Base-by-base conservation (phyloP, 64 coral and sea anemone species). In the Pachyseris speciosa region DNA sequence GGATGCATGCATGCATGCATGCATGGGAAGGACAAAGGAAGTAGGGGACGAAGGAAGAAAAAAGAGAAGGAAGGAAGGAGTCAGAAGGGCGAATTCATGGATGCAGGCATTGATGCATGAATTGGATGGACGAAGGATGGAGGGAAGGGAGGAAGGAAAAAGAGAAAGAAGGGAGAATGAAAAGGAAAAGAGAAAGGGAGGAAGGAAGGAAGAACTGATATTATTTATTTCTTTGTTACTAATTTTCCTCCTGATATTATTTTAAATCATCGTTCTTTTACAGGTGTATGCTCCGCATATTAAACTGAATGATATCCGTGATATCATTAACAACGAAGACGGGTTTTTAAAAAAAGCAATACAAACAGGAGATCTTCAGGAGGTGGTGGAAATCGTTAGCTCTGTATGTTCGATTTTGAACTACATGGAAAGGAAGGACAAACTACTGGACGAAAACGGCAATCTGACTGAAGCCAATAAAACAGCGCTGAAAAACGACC, bases 361-460 rank as follows among this genome's bases (percentile, higher is more conserved):
- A 6, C 26, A 36, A 33, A 58, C 20, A 12, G 77, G 77, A 12
- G n/a, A 81, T 22, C 20, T 81, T 6, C 51, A 42, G 17, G n/a
- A 63, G 63, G 31, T 63, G 34, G 77, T 63, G 11, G 77, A 81
- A 63, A 81, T 61, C 3, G 22, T 16, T 19, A 63, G 37, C 8
- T 39, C 77, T 26, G 19, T 81, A 11, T 19, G 32, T 58, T 81
- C 77, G 31, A 81, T 81, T 81, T 61, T 81, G 34, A 81, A 81
- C 53, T 81, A 37, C 52, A 37, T 13, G 36, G 50, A 40, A 19
- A 27, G 70, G 38, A 19, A 45, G n/a, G 70, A 31, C 9, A 19
- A 38, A 19, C n/a, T n/a, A n/a, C 15, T 2, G 43, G 1, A 26
- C 26, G 37, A 30, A 37, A n/a, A 36, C 7, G 13, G n/a, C 4